These are phyloP conservation scores for Arnoldichthys spilopterus DNA, from an alignment of 2,797 vertebrate genomes.

Conservation along the genomic window DNA sequence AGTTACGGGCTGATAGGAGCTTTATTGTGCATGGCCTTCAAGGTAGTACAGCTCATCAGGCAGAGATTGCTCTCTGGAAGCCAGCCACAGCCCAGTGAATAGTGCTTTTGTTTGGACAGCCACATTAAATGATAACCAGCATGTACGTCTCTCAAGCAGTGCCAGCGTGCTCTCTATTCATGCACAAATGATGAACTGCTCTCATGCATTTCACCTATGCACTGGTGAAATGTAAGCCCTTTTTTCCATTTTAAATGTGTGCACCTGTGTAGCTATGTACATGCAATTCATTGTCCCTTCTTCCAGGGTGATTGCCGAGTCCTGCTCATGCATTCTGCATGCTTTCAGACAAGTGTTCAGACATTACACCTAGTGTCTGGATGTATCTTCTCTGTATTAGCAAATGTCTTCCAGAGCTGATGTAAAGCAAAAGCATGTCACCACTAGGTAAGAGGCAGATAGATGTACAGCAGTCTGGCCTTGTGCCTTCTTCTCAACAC, in stretches of 20 bases:
- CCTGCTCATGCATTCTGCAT: background rate
- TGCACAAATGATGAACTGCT: background rate
- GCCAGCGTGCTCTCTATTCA: conserved; percentile 9
- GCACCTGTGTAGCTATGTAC: background rate
- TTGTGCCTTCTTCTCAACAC: conserved; percentile 36
- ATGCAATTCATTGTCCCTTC: no score
- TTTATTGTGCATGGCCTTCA: conserved; percentile 41
- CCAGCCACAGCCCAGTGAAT: conserved; percentile 58
- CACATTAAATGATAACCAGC: conserved; percentile 54
- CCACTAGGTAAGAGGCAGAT: background rate
- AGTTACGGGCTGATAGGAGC: conserved; percentile 40
- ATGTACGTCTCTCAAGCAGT: conserved; percentile 16
- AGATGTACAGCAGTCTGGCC: conserved; percentile 17
- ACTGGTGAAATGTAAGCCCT: background rate
- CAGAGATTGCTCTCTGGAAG: conserved; percentile 55
- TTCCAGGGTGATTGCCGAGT: no score
- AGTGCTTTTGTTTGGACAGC: conserved; percentile 54
- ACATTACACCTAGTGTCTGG: conserved; percentile 1
- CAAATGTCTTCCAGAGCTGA: background rate
- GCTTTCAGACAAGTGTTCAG: background rate
- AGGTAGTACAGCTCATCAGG: conserved; percentile 46
- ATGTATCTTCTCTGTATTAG: conserved; percentile 4
- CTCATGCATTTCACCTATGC: conserved; percentile 8
- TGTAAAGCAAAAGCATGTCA: conserved; percentile 4
- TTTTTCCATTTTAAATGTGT: no score